These are phyloP conservation scores for Sisyra nigra DNA, from an alignment of 2,888 invertebrate species.

Conservation along the genomic window DNA sequence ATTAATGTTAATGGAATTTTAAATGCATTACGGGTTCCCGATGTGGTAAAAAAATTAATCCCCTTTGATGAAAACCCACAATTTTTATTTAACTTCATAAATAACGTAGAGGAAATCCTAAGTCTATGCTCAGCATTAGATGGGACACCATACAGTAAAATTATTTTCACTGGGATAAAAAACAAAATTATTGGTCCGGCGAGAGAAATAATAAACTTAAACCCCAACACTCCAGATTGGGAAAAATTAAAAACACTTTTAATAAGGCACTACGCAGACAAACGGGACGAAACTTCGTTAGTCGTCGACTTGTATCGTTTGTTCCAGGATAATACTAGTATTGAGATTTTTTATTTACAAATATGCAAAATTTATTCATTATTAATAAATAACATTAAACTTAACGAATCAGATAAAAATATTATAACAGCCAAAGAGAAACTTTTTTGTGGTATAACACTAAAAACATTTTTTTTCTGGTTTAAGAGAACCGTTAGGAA, in stretches of 20 bases:
- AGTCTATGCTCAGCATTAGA: not conserved
- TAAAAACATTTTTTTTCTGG: slow-evolving; percentile 13
- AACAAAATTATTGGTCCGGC: slow-evolving; percentile 13
- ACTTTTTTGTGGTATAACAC: slow-evolving; percentile 14
- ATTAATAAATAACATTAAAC: slow-evolving; percentile 12
- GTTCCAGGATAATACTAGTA: slow-evolving; percentile 10
- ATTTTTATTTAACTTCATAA: not conserved
- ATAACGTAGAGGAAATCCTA: not conserved
- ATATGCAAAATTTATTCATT: slow-evolving; percentile 14
- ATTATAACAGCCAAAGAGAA: slow-evolving; percentile 13
- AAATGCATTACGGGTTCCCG: not conserved
- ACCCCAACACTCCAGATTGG: slow-evolving; percentile 12
- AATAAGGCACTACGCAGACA: slow-evolving; percentile 12
- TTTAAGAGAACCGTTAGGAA: slow-evolving; percentile 14
- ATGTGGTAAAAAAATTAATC: not conserved
- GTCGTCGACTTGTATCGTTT: slow-evolving; percentile 12
- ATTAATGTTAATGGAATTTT: not conserved
- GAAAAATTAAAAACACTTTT: slow-evolving; percentile 11
- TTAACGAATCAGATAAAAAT: slow-evolving; percentile 12
- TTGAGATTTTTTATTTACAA: slow-evolving; percentile 13
- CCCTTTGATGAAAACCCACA: not conserved
- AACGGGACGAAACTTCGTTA: slow-evolving; percentile 12
- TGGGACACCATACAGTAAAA: not conserved
- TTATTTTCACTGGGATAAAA: not conserved
- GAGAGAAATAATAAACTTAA: slow-evolving; percentile 13